Evolutionary conservation across 2,113 vertebrate genomes (phyloP).

Genomic region (Oreochromis niloticus): DNA sequence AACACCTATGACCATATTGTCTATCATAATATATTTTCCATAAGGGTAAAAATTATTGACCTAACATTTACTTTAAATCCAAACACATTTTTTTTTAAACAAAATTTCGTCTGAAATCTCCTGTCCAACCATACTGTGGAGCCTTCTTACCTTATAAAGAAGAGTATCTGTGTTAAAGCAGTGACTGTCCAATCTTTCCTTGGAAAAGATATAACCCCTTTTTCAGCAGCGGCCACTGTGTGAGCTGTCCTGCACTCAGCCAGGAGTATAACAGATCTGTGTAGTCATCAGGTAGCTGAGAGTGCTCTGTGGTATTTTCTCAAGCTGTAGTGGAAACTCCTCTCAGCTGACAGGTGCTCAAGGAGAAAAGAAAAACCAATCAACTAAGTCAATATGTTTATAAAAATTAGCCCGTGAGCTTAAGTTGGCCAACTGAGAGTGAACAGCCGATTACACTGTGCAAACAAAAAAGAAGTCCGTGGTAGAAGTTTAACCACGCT

Average conservation of each 20-base stretch:
- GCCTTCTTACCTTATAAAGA: slow-evolving; percentile 38
- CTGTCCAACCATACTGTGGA: not conserved
- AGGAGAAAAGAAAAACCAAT: slow-evolving; percentile 4
- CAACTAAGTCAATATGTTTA: slow-evolving; percentile 15
- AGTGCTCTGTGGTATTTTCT: slow-evolving; percentile 1
- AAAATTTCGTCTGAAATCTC: not conserved
- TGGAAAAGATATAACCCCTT: not conserved
- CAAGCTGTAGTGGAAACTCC: not conserved
- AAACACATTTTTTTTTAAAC: not conserved
- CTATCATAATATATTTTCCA: not conserved
- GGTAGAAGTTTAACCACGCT: not conserved
- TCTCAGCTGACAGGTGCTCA: slow-evolving; percentile 22
- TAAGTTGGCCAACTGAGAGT: not conserved
- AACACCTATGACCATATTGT: not conserved
- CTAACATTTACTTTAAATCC: not conserved
- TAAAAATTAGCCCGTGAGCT: slow-evolving; percentile 12
- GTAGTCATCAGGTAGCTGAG: not conserved
- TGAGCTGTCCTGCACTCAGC: not conserved
- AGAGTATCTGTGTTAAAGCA: not conserved
- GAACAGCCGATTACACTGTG: not conserved
- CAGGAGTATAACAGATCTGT: not conserved
- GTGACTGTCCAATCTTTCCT: not conserved
- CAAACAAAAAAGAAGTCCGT: not conserved
- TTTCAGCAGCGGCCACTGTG: not conserved
- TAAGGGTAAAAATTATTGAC: not conserved